phyloP scores from a whole-genome alignment of 2,113 vertebrate genomes.

The Ornithorhynchus anatinus region DNA sequence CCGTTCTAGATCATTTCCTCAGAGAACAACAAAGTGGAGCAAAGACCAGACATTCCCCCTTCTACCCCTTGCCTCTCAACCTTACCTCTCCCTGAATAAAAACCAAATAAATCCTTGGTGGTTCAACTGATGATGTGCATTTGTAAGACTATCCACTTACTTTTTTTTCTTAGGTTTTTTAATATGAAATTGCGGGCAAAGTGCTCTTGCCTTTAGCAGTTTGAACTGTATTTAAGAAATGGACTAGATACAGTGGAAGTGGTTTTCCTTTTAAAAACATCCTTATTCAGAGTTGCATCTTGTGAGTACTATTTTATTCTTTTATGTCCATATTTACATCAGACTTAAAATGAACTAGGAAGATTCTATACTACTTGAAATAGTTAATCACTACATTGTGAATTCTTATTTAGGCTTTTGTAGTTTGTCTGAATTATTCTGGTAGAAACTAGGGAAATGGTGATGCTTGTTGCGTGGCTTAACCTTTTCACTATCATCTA shows the following conservation, averaged over 20 bases:
- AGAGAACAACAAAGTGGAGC: not conserved
- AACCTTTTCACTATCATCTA: not conserved
- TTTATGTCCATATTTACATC: not conserved
- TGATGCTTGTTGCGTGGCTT: not conserved
- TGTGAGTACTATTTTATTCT: slow-evolving; percentile 56
- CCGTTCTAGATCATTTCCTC: not conserved
- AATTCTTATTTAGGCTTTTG: not conserved
- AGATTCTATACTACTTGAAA: not conserved
- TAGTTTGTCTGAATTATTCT: not conserved
- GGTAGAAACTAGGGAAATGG: not conserved
- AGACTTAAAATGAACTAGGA: not conserved
- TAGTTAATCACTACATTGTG: not conserved
- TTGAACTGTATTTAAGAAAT: slow-evolving; percentile 53
- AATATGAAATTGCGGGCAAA: slow-evolving; percentile 25
- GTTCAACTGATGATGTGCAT: slow-evolving; percentile 8
- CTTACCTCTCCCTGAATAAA: too few species aligned
- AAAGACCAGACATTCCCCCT: too few species aligned
- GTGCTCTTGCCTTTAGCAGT: slow-evolving; percentile 53
- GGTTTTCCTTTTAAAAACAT: slow-evolving; percentile 56
- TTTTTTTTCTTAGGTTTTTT: slow-evolving; percentile 1
- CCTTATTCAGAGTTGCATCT: slow-evolving; percentile 46
- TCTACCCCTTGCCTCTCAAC: too few species aligned
- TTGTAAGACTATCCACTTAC: not conserved
- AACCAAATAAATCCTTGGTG: not conserved
- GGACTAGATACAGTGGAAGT: slow-evolving; percentile 34